Conservation (phyloP, 2,888 invertebrate genomes). For the Lochmaea crataegi region DNA sequence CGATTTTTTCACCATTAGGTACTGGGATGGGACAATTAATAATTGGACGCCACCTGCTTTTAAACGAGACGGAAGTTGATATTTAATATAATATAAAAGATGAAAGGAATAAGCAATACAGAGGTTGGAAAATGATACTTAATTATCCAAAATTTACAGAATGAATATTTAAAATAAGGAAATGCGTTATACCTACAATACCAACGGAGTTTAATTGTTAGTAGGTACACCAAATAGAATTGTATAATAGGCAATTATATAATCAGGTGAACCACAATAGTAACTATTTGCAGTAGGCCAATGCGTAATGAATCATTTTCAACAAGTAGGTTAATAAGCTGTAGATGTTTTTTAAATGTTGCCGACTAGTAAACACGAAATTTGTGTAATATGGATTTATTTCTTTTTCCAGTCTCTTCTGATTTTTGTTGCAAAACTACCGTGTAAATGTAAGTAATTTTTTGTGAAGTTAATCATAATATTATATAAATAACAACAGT, state of each 20-base stretch:
- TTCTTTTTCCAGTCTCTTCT: background rate
- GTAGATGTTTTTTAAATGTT: constrained; percentile 16
- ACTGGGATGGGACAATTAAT: too few species aligned
- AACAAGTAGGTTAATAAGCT: constrained; percentile 27
- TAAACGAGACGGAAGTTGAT: too few species aligned
- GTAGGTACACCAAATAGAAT: too few species aligned
- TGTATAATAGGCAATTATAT: background rate
- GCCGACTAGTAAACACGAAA: background rate
- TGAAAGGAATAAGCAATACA: too few species aligned
- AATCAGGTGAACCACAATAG: background rate
- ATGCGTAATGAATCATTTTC: constrained; percentile 17
- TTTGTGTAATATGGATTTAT: background rate
- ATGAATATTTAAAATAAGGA: too few species aligned
- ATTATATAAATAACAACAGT: background rate
- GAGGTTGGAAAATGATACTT: too few species aligned
- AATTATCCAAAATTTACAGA: too few species aligned
- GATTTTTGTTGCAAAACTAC: background rate
- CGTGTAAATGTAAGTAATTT: background rate
- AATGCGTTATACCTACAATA: too few species aligned
- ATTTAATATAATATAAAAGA: too few species aligned
- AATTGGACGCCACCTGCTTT: too few species aligned
- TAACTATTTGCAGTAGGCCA: constrained; percentile 21
- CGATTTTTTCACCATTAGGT: too few species aligned
- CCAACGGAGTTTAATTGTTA: too few species aligned
- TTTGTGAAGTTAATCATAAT: background rate